phyloP scores from a whole-genome alignment of 53 echinoderm and acorn worm genomes.

The Stichopus horrens region DNA sequence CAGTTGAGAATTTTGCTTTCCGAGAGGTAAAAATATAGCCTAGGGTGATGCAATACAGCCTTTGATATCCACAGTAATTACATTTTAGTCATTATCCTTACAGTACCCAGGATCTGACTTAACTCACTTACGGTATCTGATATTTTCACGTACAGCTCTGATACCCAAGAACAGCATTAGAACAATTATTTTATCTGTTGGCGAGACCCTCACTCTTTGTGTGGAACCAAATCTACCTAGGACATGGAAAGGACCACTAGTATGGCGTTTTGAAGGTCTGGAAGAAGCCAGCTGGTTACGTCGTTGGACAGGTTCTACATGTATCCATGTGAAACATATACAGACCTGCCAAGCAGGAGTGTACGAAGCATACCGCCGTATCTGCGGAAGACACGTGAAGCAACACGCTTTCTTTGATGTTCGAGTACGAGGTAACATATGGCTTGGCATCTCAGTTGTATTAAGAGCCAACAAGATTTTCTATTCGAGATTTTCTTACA shows the following conservation, averaged over 20 bases:
- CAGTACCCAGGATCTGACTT: too few species aligned
- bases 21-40: too few species aligned
- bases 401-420: slow-evolving; percentile 22
- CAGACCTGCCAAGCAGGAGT: slow-evolving; percentile 7
- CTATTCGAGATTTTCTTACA: too few species aligned
- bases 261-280: neutral
- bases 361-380: slow-evolving; percentile 4
- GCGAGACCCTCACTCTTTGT: neutral
- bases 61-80: too few species aligned
- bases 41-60: too few species aligned
- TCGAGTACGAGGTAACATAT: neutral
- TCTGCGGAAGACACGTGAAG: neutral
- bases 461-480: too few species aligned
- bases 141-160: neutral
- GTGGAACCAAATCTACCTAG: neutral
- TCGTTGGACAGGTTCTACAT: slow-evolving; percentile 1
- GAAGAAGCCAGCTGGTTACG: neutral
- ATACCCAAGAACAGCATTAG: neutral
- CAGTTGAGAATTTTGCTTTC: too few species aligned
- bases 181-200: neutral
- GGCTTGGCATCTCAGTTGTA: too few species aligned
- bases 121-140: too few species aligned
- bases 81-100: too few species aligned
- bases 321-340: neutral
- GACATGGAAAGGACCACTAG: slow-evolving; percentile 9